Conservation (phyloP, 1,140 invertebrate genomes). For the Philaenus spumarius region DNA sequence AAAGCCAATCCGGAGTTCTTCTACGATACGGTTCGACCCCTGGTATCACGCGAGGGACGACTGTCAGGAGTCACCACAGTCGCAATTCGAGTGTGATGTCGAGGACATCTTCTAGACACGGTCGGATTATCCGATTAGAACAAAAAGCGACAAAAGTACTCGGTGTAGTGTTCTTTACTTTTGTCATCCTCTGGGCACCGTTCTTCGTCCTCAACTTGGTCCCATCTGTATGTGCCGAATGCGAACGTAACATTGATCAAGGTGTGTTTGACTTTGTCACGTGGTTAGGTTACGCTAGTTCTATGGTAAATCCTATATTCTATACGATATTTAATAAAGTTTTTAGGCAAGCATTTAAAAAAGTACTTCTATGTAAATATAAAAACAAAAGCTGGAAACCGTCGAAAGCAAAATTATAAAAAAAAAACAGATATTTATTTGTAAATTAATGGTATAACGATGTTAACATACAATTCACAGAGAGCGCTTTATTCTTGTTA, state of each 20-base stretch:
- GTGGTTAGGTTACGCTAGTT: conserved; percentile 89
- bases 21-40: conserved; percentile 21
- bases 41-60: conserved; percentile 37
- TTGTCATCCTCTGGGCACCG: conserved; percentile 88
- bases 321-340: conserved; percentile 94
- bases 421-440: too few species aligned
- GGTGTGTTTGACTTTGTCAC: conserved; percentile 79
- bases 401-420: conserved; percentile 11
- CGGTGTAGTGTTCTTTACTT: conserved; percentile 88
- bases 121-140: conserved; percentile 72
- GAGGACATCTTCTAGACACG: conserved; percentile 69
- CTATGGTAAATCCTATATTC: conserved; percentile 90
- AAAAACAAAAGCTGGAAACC: conserved; percentile 36
- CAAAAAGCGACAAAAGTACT: conserved; percentile 93
- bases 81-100: conserved; percentile 73
- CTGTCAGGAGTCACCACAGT: conserved; percentile 55
- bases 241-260: conserved; percentile 61
- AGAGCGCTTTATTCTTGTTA: too few species aligned
- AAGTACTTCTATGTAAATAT: conserved; percentile 74
- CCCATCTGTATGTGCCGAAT: conserved; percentile 67
- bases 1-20: neutral
- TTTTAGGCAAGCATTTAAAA: conserved; percentile 84
- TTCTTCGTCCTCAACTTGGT: conserved; percentile 87
- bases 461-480: too few species aligned
- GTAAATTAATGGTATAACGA: too few species aligned